These are phyloP conservation scores for Arizona elegans DNA, from an alignment of 2,113 vertebrate genomes.

Conservation along the genomic window DNA sequence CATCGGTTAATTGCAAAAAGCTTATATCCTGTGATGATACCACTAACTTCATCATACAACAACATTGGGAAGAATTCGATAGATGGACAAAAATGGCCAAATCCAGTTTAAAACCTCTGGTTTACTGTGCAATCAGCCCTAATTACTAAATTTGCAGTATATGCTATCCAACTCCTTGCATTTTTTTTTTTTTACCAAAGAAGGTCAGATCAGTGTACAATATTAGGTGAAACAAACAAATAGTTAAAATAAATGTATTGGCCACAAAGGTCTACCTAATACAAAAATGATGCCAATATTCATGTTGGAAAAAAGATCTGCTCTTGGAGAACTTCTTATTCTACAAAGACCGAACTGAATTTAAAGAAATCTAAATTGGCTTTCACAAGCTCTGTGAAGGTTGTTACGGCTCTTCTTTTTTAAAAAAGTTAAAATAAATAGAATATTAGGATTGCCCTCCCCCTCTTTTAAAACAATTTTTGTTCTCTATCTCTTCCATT, in stretches of 20 bases:
- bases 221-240: not conserved
- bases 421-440: not conserved
- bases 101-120: not conserved
- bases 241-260: not conserved
- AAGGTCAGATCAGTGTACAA: not conserved
- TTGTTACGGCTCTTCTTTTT: not conserved
- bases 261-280: not conserved
- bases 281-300: not conserved
- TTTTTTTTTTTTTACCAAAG: not conserved
- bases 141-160: not conserved
- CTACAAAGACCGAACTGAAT: not conserved
- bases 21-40: not conserved
- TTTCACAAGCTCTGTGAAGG: not conserved
- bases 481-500: conserved; percentile 44
- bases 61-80: not conserved
- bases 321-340: not conserved
- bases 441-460: not conserved
- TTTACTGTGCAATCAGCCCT: not conserved
- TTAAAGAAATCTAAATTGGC: not conserved
- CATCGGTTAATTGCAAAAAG: not conserved
- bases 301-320: not conserved
- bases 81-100: not conserved
- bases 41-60: not conserved
- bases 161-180: not conserved
- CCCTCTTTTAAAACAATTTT: conserved; percentile 8